phyloP scores from a whole-genome alignment of 2,888 invertebrate species.

The Tiphia femorata region DNA sequence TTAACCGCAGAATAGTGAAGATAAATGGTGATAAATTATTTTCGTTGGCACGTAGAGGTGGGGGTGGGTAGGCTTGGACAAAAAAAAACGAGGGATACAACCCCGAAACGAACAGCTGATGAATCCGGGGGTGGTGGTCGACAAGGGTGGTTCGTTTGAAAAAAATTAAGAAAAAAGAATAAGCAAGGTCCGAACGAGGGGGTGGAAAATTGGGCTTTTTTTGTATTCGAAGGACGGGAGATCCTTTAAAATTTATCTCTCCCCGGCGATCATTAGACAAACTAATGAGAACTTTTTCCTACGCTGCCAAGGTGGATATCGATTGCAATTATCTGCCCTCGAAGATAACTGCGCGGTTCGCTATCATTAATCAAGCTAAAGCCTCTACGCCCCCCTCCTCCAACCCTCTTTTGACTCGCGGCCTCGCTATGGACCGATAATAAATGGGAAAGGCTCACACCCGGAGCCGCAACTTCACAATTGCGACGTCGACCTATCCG shows the following conservation, averaged over 20 bases:
- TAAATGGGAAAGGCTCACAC: not conserved
- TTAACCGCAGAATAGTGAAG: too few species aligned
- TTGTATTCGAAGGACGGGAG: too few species aligned
- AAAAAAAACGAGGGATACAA: too few species aligned
- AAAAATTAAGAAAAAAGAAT: too few species aligned
- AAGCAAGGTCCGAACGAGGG: too few species aligned
- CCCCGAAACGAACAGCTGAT: too few species aligned
- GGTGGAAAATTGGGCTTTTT: too few species aligned
- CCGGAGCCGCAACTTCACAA: not conserved
- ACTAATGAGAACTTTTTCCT: constrained; percentile 6
- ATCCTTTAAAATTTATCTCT: not conserved
- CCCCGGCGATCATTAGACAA: not conserved
- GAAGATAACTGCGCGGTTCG: constrained; percentile 1
- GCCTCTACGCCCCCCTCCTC: not conserved
- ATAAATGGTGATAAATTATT: too few species aligned
- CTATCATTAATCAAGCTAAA: constrained; percentile 9
- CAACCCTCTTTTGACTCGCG: not conserved
- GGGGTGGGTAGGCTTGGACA: too few species aligned
- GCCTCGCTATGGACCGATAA: not conserved
- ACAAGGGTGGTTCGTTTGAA: too few species aligned
- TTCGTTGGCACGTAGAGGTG: too few species aligned
- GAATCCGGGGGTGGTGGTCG: too few species aligned
- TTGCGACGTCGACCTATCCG: not conserved
- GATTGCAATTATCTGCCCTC: constrained; percentile 2
- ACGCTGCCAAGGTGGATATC: constrained; percentile 2